Conservation (phyloP, 2,113 vertebrate genomes). For the Centropus bengalensis region DNA sequence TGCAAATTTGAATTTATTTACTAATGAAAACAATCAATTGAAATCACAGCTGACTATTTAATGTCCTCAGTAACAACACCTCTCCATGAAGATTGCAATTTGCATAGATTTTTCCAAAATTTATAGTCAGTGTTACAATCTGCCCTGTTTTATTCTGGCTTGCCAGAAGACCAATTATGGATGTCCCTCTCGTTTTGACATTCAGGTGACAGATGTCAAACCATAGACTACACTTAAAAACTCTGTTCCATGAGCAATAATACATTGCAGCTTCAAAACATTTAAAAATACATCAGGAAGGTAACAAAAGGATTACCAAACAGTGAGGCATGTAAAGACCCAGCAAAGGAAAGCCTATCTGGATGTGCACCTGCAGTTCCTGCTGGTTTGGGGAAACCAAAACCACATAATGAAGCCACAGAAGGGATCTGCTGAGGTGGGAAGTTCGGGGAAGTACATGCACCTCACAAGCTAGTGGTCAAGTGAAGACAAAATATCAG, state of each 20-base stretch:
- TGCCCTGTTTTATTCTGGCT: background rate
- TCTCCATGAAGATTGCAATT: background rate
- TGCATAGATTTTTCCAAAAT: background rate
- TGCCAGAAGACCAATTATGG: background rate
- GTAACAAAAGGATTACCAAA: background rate
- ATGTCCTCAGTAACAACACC: background rate
- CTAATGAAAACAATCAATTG: background rate
- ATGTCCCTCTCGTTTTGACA: background rate
- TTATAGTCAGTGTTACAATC: background rate
- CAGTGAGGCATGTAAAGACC: rapidly evolving
- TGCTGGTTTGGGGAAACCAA: background rate
- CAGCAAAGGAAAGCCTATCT: background rate
- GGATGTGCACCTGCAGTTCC: background rate
- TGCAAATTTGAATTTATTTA: background rate
- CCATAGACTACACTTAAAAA: background rate
- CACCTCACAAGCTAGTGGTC: background rate
- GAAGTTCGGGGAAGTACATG: background rate
- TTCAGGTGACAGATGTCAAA: background rate
- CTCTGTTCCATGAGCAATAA: background rate
- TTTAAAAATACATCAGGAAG: background rate
- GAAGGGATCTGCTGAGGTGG: background rate
- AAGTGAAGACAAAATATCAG: background rate
- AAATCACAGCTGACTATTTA: background rate
- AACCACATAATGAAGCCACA: background rate
- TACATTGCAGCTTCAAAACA: background rate